A percentile compares a stretch with the other conserved stretches of the same genome.
Conservation (phyloP, 2,113 vertebrate species). For the Amphilophus citrinellus region DNA sequence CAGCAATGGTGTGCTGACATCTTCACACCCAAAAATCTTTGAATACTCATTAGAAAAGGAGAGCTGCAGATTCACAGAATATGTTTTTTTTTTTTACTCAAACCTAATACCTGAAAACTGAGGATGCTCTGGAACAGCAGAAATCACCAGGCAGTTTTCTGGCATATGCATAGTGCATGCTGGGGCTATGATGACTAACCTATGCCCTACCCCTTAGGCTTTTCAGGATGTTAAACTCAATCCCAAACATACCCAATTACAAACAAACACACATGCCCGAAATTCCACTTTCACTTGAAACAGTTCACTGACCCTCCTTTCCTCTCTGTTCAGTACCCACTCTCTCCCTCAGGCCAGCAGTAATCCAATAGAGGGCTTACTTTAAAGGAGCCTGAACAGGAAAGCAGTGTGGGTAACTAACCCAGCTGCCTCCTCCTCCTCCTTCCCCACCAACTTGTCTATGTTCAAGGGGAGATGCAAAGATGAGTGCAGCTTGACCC, state of each 20-base stretch:
- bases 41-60: constrained; percentile 1
- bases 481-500: constrained; percentile 29
- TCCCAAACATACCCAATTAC: constrained; percentile 73
- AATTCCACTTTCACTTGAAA: constrained; percentile 82
- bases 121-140: background rate
- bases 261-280: constrained; percentile 80
- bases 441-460: constrained; percentile 26
- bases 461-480: constrained; percentile 14
- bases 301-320: constrained; percentile 72
- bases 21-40: constrained; percentile 40
- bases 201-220: constrained; percentile 73
- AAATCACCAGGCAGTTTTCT: background rate
- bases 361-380: constrained; percentile 77
- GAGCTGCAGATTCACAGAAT: background rate
- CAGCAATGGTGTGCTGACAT: constrained; percentile 42
- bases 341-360: constrained; percentile 65
- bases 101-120: background rate
- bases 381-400: constrained; percentile 71
- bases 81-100: background rate
- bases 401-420: constrained; percentile 62
- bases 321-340: constrained; percentile 64
- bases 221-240: constrained; percentile 75
- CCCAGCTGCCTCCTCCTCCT: background rate
- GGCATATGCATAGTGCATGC: background rate
- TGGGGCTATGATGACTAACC: constrained; percentile 54